Conservation (phyloP, 2,113 vertebrate genomes). For the Malaclemys terrapin region DNA sequence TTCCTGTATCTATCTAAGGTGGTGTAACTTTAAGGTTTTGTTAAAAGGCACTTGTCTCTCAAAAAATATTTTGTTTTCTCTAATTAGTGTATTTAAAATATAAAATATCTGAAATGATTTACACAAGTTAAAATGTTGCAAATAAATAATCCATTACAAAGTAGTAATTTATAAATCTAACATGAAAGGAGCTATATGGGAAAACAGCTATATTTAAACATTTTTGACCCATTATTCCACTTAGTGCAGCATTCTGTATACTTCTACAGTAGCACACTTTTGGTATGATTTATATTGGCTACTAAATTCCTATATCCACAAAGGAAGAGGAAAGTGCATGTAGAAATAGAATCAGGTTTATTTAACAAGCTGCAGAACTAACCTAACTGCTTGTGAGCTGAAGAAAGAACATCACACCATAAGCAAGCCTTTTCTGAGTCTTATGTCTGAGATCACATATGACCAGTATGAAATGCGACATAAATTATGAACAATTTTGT, state of each 20-base stretch:
- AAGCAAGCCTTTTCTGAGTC: slow-evolving; percentile 16
- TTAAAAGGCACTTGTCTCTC: slow-evolving; percentile 76
- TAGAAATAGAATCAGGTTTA: background rate
- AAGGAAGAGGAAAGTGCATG: slow-evolving; percentile 16
- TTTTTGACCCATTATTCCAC: background rate
- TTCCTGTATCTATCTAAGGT: background rate
- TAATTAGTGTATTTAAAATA: background rate
- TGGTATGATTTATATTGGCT: slow-evolving; percentile 56
- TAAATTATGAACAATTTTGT: background rate
- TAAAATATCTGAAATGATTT: slow-evolving; percentile 11
- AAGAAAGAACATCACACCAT: background rate
- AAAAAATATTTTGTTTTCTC: slow-evolving; percentile 34
- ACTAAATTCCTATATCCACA: slow-evolving; percentile 19
- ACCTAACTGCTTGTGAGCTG: background rate
- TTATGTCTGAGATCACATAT: slow-evolving; percentile 25
- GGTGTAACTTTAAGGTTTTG: slow-evolving; percentile 40
- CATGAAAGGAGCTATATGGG: slow-evolving; percentile 34
- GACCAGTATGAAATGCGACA: background rate
- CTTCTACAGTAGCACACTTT: too few relatives aligned
- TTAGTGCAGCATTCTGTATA: slow-evolving; percentile 39
- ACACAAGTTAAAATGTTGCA: slow-evolving; percentile 38
- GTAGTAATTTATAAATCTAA: slow-evolving; percentile 16
- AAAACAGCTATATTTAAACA: slow-evolving; percentile 27
- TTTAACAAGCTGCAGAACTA: background rate
- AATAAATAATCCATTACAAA: slow-evolving; percentile 1